A percentile compares a stretch with the other conserved stretches of the same genome.
phyloP scores from a whole-genome alignment of 2,113 vertebrate genomes.

The Arothron firmamentum region DNA sequence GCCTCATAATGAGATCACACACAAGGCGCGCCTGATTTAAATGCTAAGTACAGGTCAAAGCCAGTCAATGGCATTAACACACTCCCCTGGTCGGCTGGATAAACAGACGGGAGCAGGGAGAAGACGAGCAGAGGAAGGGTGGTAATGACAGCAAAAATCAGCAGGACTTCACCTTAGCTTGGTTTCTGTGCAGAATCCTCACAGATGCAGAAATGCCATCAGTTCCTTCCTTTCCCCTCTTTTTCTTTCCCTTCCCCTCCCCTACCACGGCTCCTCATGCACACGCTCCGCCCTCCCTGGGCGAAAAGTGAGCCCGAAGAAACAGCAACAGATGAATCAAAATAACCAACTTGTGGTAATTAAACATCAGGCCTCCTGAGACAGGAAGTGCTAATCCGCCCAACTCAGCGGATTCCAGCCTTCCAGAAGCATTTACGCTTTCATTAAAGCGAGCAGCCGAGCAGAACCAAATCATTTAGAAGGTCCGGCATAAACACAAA shows the following conservation, averaged over 20 bases:
- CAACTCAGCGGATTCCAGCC: constrained; percentile 67
- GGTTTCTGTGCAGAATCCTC: neutral
- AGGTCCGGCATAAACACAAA: constrained; percentile 59
- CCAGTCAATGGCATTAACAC: constrained; percentile 41
- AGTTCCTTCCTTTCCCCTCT: too few species aligned
- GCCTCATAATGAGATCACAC: constrained; percentile 63
- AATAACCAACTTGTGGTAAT: constrained; percentile 72
- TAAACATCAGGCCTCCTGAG: constrained; percentile 73
- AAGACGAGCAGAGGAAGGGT: constrained; percentile 2
- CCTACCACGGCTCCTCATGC: neutral
- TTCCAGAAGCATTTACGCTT: constrained; percentile 76
- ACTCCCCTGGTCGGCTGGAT: constrained; percentile 29
- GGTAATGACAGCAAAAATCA: too few species aligned
- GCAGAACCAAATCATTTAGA: constrained; percentile 72
- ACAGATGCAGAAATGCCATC: neutral
- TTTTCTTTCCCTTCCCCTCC: too few species aligned
- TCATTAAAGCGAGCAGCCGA: constrained; percentile 78
- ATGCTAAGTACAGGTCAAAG: constrained; percentile 65
- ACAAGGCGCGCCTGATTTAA: constrained; percentile 59
- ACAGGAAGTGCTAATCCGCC: constrained; percentile 69
- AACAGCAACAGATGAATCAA: constrained; percentile 54
- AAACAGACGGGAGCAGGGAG: constrained; percentile 9
- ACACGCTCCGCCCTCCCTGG: constrained; percentile 38
- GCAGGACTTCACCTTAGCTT: too few species aligned
- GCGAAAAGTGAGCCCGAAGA: constrained; percentile 31